These are phyloP conservation scores for Brachyhypopomus gauderio DNA, from an alignment of 2,113 vertebrate genomes.

Conservation along the genomic window DNA sequence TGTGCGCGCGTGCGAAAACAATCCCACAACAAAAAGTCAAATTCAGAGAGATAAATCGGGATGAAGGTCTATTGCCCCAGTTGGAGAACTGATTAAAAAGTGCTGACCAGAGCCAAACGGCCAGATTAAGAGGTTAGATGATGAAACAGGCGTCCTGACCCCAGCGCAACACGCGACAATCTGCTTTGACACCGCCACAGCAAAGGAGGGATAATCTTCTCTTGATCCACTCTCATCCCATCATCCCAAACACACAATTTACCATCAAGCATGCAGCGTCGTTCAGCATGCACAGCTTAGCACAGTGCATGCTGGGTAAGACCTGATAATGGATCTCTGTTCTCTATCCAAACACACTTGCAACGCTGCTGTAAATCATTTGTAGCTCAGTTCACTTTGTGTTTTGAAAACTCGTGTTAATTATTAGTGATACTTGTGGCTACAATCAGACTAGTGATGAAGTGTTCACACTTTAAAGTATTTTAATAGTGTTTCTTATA, in stretches of 20 bases:
- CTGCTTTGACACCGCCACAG: slow-evolving; percentile 29
- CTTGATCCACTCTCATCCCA: slow-evolving; percentile 64
- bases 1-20: neutral
- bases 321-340: slow-evolving; percentile 31
- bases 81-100: slow-evolving; percentile 9
- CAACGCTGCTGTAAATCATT: neutral
- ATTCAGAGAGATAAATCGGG: neutral
- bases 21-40: neutral
- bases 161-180: neutral
- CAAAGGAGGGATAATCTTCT: slow-evolving; percentile 65
- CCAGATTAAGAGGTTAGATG: neutral
- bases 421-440: neutral
- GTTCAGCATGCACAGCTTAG: slow-evolving; percentile 40
- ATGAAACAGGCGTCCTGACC: neutral
- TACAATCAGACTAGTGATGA: neutral
- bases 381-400: neutral
- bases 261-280: slow-evolving; percentile 43
- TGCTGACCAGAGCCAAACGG: neutral
- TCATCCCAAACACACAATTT: slow-evolving; percentile 43
- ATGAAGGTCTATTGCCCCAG: neutral
- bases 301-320: slow-evolving; percentile 43
- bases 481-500: no score
- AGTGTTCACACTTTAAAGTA: no score
- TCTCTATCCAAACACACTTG: neutral
- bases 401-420: slow-evolving; percentile 6